A percentile compares a stretch with the other conserved stretches of the same genome.
Evolutionary conservation across 2,113 vertebrate genomes (phyloP).

Genomic region (Anarhynchus alexandrinus): DNA sequence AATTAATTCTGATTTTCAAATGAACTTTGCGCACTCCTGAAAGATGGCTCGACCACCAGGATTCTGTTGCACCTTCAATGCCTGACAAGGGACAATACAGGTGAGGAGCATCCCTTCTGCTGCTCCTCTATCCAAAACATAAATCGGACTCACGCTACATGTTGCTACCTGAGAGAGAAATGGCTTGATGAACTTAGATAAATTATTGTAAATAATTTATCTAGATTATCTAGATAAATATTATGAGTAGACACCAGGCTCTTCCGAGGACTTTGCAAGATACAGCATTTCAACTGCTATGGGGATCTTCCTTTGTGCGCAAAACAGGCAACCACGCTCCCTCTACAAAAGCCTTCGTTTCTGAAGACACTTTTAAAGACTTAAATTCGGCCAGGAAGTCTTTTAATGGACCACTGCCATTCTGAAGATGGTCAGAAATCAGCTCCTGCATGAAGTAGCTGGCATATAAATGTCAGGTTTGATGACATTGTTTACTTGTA

Average conservation of each 20-base stretch:
- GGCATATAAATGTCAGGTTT: conserved; percentile 27
- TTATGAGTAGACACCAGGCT: too few species aligned
- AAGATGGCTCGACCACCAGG: background rate
- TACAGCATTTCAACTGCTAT: background rate
- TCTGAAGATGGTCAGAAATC: background rate
- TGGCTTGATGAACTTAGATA: background rate
- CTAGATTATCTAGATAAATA: too few species aligned
- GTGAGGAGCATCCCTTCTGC: background rate
- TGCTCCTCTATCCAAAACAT: background rate
- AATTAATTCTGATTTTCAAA: background rate
- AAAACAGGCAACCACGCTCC: background rate
- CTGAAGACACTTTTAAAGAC: background rate
- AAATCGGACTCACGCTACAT: background rate
- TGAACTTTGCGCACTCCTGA: background rate
- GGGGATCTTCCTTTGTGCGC: background rate
- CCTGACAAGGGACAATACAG: background rate
- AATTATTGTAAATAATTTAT: too few species aligned
- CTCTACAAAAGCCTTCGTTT: background rate
- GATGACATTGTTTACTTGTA: conserved; percentile 36
- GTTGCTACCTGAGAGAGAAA: background rate
- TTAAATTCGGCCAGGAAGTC: background rate
- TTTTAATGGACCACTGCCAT: background rate
- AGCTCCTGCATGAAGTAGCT: background rate
- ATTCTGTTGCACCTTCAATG: background rate
- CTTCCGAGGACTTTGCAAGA: background rate